Conservation (phyloP, 2,113 vertebrate species). For the Paratilapia polleni region DNA sequence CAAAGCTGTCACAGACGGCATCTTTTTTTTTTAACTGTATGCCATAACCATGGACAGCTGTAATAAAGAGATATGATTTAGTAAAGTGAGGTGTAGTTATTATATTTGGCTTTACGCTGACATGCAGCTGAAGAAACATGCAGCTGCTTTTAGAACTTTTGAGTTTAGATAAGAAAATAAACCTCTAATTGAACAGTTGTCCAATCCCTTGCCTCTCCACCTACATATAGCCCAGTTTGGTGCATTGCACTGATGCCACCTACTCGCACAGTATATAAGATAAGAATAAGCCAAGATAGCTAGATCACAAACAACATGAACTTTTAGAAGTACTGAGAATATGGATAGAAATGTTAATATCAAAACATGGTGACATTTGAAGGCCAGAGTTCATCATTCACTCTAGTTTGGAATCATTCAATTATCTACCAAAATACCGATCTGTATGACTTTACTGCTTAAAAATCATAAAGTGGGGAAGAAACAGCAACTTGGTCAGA, state of each 20-base stretch:
- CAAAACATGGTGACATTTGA: background rate
- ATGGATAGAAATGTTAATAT: background rate
- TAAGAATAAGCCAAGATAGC: background rate
- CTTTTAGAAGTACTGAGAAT: background rate
- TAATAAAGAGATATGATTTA: conserved; percentile 26
- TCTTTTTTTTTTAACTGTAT: conserved; percentile 23
- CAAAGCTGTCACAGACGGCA: conserved; percentile 14
- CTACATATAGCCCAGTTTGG: background rate
- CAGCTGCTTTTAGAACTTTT: background rate
- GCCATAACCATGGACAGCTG: conserved; percentile 3
- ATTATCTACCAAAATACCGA: background rate
- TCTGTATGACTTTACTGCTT: background rate
- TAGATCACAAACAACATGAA: background rate
- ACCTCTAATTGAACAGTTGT: background rate
- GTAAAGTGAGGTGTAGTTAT: background rate
- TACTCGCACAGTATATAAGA: background rate
- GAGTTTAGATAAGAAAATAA: background rate
- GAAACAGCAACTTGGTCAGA: conserved; percentile 47
- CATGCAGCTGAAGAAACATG: background rate
- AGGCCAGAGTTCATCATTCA: background rate
- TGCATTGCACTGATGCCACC: background rate
- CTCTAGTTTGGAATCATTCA: background rate
- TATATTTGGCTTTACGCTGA: background rate
- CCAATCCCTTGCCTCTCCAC: background rate
- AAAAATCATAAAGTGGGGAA: background rate